These are phyloP conservation scores for Scaptodrosophila lebanonensis DNA, from an alignment of 1,140 invertebrate genomes.

Conservation along the genomic window DNA sequence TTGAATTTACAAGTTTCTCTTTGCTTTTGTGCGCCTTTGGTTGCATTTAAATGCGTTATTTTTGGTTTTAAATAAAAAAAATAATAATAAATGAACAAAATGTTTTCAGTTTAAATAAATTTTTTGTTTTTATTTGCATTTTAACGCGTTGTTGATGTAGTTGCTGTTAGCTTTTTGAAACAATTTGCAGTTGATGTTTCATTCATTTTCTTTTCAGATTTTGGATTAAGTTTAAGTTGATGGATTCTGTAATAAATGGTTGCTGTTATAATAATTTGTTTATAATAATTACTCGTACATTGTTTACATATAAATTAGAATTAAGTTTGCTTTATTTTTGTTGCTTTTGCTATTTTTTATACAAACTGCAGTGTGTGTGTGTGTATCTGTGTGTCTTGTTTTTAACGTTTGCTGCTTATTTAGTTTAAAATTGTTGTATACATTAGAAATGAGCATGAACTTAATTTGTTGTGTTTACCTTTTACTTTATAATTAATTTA, in stretches of 20 bases:
- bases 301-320: conserved; percentile 62
- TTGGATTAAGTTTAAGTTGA: conserved; percentile 25
- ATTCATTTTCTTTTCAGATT: conserved; percentile 23
- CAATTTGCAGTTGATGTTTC: conserved; percentile 3
- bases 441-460: conserved; percentile 58
- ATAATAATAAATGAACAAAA: conserved; percentile 41
- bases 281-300: conserved; percentile 62
- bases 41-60: conserved; percentile 60
- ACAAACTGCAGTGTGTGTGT: conserved; percentile 49
- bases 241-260: conserved; percentile 25
- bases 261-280: conserved; percentile 45
- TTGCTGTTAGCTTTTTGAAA: neutral
- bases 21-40: conserved; percentile 55
- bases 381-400: too few relatives aligned
- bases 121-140: conserved; percentile 28
- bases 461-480: conserved; percentile 18
- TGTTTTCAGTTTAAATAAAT: conserved; percentile 22
- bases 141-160: conserved; percentile 9
- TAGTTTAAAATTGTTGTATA: conserved; percentile 24
- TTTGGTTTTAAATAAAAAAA: conserved; percentile 26
- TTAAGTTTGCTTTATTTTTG: conserved; percentile 35
- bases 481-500: conserved; percentile 15
- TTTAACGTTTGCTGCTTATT: conserved; percentile 5
- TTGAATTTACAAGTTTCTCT: conserved; percentile 33
- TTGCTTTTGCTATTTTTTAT: conserved; percentile 33